Conservation (phyloP, 2,888 invertebrate genomes). For the Aphidius colemani region DNA sequence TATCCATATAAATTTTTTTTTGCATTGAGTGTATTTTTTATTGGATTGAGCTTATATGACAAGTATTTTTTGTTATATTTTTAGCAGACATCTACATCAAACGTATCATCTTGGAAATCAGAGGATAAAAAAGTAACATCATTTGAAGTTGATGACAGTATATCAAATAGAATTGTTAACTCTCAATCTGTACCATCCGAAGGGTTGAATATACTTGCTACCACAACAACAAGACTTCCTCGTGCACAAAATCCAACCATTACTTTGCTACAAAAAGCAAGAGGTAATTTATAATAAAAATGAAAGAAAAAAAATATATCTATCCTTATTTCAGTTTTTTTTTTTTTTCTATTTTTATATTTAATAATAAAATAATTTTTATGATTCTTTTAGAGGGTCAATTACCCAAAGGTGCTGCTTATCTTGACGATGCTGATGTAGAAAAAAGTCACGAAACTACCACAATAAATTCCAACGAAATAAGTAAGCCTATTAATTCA, state of each 20-base stretch:
- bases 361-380: too few species aligned
- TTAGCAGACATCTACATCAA: not conserved
- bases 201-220: constrained; percentile 63
- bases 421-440: constrained; percentile 64
- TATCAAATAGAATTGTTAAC: constrained; percentile 54
- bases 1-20: not conserved
- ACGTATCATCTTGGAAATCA: constrained; percentile 29
- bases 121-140: constrained; percentile 41
- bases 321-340: not conserved
- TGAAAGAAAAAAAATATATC: too few species aligned
- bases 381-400: constrained; percentile 70
- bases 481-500: constrained; percentile 46
- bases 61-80: not conserved
- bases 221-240: constrained; percentile 65
- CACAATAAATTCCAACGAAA: constrained; percentile 52
- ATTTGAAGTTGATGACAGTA: constrained; percentile 40
- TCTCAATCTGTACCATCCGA: constrained; percentile 70
- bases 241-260: constrained; percentile 86
- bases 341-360: constrained; percentile 12
- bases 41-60: too few species aligned
- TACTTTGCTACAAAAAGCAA: constrained; percentile 83
- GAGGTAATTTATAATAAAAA: constrained; percentile 67
- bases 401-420: constrained; percentile 76
- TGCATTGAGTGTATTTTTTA: not conserved
- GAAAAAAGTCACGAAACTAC: constrained; percentile 48